Conservation (phyloP, 2,797 vertebrate genomes). For the Hyperoplus immaculatus region DNA sequence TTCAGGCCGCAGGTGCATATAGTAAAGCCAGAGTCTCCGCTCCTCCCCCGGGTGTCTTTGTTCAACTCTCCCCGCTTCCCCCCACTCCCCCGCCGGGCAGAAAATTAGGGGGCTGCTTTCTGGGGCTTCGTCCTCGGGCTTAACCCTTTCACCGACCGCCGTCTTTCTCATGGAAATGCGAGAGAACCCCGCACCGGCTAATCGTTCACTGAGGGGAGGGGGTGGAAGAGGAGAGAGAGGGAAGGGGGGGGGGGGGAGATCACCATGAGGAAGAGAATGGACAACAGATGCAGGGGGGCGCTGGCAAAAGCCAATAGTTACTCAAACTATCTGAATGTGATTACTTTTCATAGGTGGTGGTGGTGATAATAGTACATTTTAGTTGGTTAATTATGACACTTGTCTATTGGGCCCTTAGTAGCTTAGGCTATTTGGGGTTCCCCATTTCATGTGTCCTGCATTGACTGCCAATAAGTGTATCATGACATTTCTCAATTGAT, state of each 20-base stretch:
- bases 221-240: constrained; percentile 9
- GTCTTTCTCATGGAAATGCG: constrained; percentile 88
- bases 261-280: constrained; percentile 33
- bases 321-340: constrained; percentile 19
- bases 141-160: constrained; percentile 87
- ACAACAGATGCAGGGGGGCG: constrained; percentile 27
- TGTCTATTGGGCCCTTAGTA: neutral
- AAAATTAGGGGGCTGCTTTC: constrained; percentile 88
- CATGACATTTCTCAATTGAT: no score
- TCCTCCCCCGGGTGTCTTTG: constrained; percentile 86
- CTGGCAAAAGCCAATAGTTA: neutral
- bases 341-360: constrained; percentile 2
- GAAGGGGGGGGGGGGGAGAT: constrained; percentile 25
- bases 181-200: constrained; percentile 80
- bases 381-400: neutral
- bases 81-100: constrained; percentile 83
- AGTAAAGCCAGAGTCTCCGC: constrained; percentile 86
- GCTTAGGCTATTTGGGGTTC: no score
- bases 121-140: constrained; percentile 81
- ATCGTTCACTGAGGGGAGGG: constrained; percentile 85
- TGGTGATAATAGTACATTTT: neutral
- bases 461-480: no score
- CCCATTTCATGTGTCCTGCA: no score
- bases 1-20: constrained; percentile 90
- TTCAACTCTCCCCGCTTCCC: constrained; percentile 80